phyloP scores from a whole-genome alignment of 2,113 vertebrate species.

The Anoura caudifer region DNA sequence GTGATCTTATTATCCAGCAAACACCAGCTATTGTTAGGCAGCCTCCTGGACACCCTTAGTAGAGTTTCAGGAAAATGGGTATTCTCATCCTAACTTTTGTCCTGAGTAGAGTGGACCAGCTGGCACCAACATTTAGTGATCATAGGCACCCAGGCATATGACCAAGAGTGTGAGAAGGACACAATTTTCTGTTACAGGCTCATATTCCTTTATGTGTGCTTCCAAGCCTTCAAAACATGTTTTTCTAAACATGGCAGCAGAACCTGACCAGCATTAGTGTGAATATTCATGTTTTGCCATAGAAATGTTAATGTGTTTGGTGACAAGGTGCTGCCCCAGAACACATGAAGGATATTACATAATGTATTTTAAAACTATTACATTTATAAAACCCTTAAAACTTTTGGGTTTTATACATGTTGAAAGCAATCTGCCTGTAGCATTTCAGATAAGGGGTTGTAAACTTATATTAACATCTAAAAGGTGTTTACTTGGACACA shows the following conservation, averaged over 20 bases:
- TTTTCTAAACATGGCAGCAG: not conserved
- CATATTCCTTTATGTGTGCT: not conserved
- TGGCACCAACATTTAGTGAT: not conserved
- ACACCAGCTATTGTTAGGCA: not conserved
- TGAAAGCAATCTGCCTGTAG: not conserved
- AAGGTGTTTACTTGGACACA: not conserved
- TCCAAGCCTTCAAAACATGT: not conserved
- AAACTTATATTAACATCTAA: not conserved
- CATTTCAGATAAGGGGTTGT: not conserved
- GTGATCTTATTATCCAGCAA: not conserved
- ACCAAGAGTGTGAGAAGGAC: not conserved
- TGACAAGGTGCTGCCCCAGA: not conserved
- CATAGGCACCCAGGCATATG: not conserved
- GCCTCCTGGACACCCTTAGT: not conserved
- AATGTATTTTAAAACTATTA: not conserved
- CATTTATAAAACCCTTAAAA: not conserved
- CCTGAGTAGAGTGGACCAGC: not conserved
- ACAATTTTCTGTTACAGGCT: not conserved
- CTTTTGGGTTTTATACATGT: not conserved
- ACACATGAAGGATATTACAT: not conserved
- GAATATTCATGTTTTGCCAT: not conserved
- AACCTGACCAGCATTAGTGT: not conserved
- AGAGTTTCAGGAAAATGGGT: not conserved
- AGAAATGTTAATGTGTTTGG: not conserved
- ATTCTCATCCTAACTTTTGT: not conserved